Evolutionary conservation across 2,113 vertebrate genomes (phyloP).

Genomic region (Alligator sinensis): DNA sequence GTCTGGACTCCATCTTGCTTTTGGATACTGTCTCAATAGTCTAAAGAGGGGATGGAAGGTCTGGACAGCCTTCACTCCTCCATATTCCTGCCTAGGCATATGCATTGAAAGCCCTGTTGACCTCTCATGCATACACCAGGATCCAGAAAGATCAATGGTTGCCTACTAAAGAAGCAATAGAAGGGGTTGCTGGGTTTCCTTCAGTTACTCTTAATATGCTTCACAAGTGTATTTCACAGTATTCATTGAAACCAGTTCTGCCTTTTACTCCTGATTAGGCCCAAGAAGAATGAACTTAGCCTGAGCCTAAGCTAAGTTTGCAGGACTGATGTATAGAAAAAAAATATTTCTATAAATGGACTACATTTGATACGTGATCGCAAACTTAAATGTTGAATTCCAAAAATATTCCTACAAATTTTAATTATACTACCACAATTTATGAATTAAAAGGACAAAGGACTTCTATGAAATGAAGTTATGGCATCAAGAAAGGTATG

Average conservation of each 20-base stretch:
- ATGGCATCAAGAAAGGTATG: rapidly evolving
- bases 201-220: rapidly evolving
- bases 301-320: rapidly evolving
- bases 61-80: too few species aligned
- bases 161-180: rapidly evolving
- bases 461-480: rapidly evolving
- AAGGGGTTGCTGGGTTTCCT: background rate
- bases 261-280: background rate
- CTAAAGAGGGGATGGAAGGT: too few species aligned
- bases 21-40: too few species aligned
- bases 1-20: too few species aligned
- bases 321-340: rapidly evolving
- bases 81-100: too few species aligned
- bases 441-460: rapidly evolving
- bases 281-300: background rate
- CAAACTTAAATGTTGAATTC: rapidly evolving
- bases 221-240: rapidly evolving
- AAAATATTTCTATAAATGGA: rapidly evolving
- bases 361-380: rapidly evolving
- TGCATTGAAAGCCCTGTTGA: too few species aligned
- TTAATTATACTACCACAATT: background rate
- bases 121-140: too few species aligned
- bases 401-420: rapidly evolving
- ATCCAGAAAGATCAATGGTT: rapidly evolving
- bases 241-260: rapidly evolving